phyloP scores from a whole-genome alignment of 2,888 invertebrate species.

The Rhimphoctona megacephalus region DNA sequence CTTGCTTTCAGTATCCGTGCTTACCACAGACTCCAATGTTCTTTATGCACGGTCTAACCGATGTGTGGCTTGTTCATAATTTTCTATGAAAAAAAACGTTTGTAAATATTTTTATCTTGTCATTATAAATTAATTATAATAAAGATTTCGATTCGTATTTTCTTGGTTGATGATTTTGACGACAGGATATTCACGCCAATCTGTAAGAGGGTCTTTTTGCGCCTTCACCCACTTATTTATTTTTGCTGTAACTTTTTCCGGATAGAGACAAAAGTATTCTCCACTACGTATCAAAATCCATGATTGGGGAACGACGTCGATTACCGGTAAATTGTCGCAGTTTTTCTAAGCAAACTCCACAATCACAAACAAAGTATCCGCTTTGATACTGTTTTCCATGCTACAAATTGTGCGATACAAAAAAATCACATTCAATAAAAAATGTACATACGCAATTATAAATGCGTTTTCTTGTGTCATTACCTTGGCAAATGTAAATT shows the following conservation, averaged over 20 bases:
- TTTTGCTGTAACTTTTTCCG: conserved; percentile 2
- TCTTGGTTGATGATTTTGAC: conserved; percentile 8
- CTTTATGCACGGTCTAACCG: not conserved
- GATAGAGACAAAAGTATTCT: not conserved
- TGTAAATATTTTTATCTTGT: not conserved
- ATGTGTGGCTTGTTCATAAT: conserved; percentile 7
- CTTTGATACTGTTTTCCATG: not conserved
- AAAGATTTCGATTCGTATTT: not conserved
- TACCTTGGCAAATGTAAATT: too few relatives aligned
- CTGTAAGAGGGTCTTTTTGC: not conserved
- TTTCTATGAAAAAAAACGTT: not conserved
- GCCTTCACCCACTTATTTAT: not conserved
- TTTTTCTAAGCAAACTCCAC: conserved; percentile 2
- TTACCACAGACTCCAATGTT: not conserved
- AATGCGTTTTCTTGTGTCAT: too few relatives aligned
- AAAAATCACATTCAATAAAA: too few relatives aligned
- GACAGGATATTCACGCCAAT: not conserved
- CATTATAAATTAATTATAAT: not conserved
- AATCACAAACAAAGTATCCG: not conserved
- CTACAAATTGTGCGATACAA: not conserved
- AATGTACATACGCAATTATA: too few relatives aligned
- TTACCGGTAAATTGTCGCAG: not conserved
- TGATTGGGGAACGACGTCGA: conserved; percentile 12
- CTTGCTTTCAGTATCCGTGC: not conserved
- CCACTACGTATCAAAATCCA: not conserved